Percentiles rank a stretch among this genome's conserved stretches.
phyloP scores from a whole-genome alignment of 2,113 vertebrate species.

The Orientallactaga bullata region DNA sequence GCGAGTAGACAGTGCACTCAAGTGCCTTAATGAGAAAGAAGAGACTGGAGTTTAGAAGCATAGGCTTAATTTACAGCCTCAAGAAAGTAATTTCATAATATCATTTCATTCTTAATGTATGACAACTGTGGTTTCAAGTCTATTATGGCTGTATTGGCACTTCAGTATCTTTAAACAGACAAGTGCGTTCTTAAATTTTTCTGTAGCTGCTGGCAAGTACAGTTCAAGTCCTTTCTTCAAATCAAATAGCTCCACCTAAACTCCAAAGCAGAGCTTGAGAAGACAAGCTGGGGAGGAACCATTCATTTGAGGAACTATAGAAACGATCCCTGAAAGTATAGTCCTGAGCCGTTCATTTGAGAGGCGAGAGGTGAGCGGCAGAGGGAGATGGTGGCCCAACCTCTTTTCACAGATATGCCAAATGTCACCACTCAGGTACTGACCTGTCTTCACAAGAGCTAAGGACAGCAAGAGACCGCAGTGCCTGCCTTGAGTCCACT shows the following conservation, averaged over 20 bases:
- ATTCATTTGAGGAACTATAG: no score
- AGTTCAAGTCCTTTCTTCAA: neutral
- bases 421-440: no score
- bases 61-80: neutral
- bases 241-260: neutral
- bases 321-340: no score
- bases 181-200: neutral
- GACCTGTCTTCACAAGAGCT: no score
- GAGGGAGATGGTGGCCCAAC: no score
- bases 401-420: no score
- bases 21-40: neutral
- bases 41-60: neutral
- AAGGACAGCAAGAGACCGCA: no score
- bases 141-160: neutral
- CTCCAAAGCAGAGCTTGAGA: neutral
- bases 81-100: neutral
- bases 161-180: neutral
- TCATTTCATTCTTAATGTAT: neutral
- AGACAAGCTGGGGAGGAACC: neutral
- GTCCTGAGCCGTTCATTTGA: slow-evolving; percentile 4
- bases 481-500: no score
- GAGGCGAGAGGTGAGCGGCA: neutral
- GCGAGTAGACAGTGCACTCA: no score
- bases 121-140: neutral
- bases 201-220: no score